phyloP scores from a whole-genome alignment of 1,140 invertebrate species.

The Pristionchus pacificus region DNA sequence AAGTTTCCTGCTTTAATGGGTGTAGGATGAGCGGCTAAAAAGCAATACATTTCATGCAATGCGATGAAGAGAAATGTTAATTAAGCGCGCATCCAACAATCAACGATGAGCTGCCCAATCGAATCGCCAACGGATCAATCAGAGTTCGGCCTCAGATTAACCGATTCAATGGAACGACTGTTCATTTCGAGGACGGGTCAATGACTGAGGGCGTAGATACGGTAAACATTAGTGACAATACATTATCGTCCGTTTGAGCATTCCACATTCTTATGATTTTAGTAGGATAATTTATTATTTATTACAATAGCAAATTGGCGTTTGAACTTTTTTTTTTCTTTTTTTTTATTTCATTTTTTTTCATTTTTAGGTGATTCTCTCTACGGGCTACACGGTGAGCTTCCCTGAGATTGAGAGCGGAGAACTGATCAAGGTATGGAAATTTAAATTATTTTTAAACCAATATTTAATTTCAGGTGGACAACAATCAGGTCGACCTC shows the following conservation, averaged over 20 bases:
- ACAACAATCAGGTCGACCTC: conserved; percentile 55
- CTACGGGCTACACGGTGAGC: conserved; percentile 57
- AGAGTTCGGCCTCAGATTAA: conserved; percentile 58
- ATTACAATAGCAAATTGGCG: too few species aligned
- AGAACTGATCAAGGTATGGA: conserved; percentile 33
- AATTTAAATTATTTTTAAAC: not conserved
- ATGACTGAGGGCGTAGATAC: conserved; percentile 48
- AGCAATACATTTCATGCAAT: conserved; percentile 45
- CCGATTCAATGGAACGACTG: conserved; percentile 58
- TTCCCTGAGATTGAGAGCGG: conserved; percentile 45
- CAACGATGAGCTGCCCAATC: conserved; percentile 64
- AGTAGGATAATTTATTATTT: too few species aligned
- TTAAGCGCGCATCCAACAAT: conserved; percentile 62
- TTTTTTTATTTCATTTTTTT: too few species aligned
- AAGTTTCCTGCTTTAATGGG: too few species aligned
- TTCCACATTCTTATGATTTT: too few species aligned
- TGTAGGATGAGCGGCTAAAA: too few species aligned
- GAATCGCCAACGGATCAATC: conserved; percentile 61
- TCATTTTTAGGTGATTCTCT: conserved; percentile 42
- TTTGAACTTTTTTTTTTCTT: too few species aligned
- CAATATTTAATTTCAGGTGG: conserved; percentile 16
- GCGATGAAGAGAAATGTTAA: conserved; percentile 37
- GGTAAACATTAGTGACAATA: conserved; percentile 38
- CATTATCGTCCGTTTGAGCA: not conserved
- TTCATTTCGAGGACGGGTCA: conserved; percentile 59